Evolutionary conservation across 2,888 invertebrate species (phyloP).

Genomic region (Cryptops parisi): DNA sequence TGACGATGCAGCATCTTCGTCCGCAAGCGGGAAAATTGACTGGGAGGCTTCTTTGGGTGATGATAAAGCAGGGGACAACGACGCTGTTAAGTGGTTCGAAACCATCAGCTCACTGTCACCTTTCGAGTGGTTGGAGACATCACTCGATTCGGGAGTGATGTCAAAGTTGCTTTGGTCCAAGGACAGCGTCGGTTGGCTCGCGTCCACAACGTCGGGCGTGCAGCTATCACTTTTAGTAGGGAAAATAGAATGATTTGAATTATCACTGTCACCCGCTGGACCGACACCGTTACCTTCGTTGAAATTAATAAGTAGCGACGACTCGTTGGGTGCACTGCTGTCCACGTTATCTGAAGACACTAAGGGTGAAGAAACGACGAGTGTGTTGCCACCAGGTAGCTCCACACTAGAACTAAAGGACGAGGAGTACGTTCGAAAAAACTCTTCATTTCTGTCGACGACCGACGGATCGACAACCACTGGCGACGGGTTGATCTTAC

Average conservation of each 20-base stretch:
- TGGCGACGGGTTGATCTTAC: not conserved
- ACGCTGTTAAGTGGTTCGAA: not conserved
- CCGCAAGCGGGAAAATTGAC: no score
- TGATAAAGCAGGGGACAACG: no score
- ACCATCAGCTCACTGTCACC: not conserved
- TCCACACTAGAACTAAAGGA: no score
- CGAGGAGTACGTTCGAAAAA: not conserved
- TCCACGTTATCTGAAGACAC: not conserved
- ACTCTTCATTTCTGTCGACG: not conserved
- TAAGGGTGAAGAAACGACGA: not conserved
- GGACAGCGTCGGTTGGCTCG: not conserved
- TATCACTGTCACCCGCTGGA: not conserved
- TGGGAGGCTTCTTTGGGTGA: no score
- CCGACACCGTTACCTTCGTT: not conserved
- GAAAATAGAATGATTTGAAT: conserved; percentile 11
- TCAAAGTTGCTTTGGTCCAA: not conserved
- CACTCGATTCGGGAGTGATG: not conserved
- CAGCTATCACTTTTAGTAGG: conserved; percentile 11
- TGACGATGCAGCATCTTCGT: not conserved
- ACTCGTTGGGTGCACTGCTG: no score
- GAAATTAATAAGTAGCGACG: no score
- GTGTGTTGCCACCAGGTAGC: not conserved
- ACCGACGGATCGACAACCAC: not conserved
- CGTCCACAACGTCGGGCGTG: not conserved
- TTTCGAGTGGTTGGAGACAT: not conserved